Percentiles rank a stretch among this genome's conserved stretches.
These are phyloP conservation scores for Saccostrea echinata DNA, from an alignment of 1,140 invertebrate species.

Conservation along the genomic window DNA sequence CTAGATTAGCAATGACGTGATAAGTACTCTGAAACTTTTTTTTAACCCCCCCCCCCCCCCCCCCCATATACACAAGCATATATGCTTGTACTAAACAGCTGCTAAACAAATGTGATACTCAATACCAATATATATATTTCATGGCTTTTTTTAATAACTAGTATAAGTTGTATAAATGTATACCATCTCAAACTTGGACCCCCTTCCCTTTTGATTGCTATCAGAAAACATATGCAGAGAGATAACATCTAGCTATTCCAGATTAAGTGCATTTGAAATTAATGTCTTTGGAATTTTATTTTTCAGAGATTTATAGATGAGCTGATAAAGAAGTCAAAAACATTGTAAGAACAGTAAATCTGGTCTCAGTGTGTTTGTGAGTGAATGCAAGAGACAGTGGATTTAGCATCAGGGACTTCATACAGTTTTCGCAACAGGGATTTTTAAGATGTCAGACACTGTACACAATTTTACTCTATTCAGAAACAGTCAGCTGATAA, in stretches of 20 bases:
- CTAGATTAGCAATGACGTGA: no score
- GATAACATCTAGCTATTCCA: background rate
- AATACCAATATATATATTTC: no score
- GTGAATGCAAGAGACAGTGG: conserved; percentile 11
- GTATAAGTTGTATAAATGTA: background rate
- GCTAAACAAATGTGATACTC: no score
- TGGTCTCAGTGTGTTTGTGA: conserved; percentile 37
- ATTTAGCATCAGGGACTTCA: conserved; percentile 5
- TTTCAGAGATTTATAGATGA: conserved; percentile 43
- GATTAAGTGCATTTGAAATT: conserved; percentile 8
- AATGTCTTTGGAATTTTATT: conserved; percentile 15
- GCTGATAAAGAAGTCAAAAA: conserved; percentile 23
- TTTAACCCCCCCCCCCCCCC: no score
- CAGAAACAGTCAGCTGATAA: background rate
- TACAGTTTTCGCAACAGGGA: background rate
- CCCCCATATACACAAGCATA: no score
- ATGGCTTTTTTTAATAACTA: no score
- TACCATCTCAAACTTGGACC: background rate
- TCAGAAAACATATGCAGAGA: background rate
- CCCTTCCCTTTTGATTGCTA: background rate
- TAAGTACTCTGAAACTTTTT: no score
- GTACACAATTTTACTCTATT: background rate
- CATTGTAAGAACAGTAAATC: conserved; percentile 16
- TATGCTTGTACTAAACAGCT: no score
- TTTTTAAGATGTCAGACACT: background rate